These are phyloP conservation scores for Alcedo quadribrachys DNA, from an alignment of 2,797 vertebrate species.

Conservation along the genomic window DNA sequence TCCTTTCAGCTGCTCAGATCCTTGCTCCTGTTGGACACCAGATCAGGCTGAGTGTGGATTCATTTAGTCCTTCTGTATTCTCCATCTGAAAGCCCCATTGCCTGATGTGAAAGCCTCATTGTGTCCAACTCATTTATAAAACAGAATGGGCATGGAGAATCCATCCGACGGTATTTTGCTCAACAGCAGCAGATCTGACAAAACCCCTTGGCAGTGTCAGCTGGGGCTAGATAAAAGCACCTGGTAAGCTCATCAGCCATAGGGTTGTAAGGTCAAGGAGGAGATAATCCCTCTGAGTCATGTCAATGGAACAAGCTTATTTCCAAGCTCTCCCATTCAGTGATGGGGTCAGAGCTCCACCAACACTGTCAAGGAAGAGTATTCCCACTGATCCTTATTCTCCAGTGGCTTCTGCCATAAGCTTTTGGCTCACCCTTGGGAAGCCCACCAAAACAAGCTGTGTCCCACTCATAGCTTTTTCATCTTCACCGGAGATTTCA, in stretches of 20 bases:
- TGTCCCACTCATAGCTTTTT: background rate
- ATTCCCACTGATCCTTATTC: background rate
- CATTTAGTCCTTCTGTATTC: conserved; percentile 14
- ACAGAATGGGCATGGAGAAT: conserved; percentile 64
- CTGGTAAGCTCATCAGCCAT: conserved; percentile 65
- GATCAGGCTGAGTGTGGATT: background rate
- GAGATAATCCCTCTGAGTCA: conserved; percentile 62
- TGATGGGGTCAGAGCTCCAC: conserved; percentile 16
- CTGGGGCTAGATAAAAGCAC: conserved; percentile 68
- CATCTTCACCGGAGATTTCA: background rate
- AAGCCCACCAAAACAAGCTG: background rate
- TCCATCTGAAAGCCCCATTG: conserved; percentile 37
- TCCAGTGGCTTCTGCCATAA: background rate
- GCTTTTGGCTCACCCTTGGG: background rate
- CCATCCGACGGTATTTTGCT: conserved; percentile 45
- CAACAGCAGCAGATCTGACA: conserved; percentile 49
- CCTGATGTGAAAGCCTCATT: conserved; percentile 58
- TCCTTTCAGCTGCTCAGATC: conserved; percentile 6
- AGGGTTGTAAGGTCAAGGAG: conserved; percentile 69
- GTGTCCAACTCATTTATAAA: conserved; percentile 54
- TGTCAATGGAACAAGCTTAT: conserved; percentile 62
- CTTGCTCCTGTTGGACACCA: background rate
- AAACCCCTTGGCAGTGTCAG: conserved; percentile 54
- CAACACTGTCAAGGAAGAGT: background rate
- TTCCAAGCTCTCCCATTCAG: conserved; percentile 39